Percentiles rank a stretch among this genome's conserved stretches.
Conservation (phyloP, 2,888 invertebrate species). For the Phymatocera aterrima region DNA sequence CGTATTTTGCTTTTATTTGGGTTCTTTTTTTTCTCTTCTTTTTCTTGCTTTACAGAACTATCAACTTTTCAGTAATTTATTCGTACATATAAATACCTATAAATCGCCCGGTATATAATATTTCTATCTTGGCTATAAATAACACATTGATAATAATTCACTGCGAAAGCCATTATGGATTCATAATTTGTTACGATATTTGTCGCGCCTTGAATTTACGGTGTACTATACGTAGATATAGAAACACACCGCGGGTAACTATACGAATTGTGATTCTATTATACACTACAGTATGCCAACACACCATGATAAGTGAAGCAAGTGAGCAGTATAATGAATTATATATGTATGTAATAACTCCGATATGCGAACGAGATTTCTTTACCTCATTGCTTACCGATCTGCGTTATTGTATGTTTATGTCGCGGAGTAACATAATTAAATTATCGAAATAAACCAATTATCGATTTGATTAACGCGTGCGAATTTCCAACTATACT, state of each 20-base stretch:
- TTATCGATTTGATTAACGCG: background rate
- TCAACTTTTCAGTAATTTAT: background rate
- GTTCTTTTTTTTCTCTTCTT: background rate
- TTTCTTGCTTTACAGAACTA: background rate
- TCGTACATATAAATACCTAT: background rate
- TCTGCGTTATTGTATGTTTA: background rate
- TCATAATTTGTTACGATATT: background rate
- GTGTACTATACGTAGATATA: background rate
- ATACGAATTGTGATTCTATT: no score
- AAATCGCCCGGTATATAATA: background rate
- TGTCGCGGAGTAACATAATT: no score
- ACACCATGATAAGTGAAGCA: no score
- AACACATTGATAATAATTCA: background rate
- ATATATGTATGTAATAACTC: background rate
- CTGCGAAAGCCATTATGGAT: background rate
- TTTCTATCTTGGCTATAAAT: background rate
- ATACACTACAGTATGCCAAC: no score
- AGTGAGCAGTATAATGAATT: no score
- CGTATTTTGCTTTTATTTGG: no score
- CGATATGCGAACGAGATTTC: background rate
- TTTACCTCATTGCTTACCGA: background rate
- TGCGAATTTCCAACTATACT: no score
- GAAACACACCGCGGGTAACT: no score
- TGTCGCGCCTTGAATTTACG: background rate
- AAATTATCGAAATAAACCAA: background rate